Conservation (phyloP, 2,113 vertebrate genomes). For the Lichenostomus cassidix region DNA sequence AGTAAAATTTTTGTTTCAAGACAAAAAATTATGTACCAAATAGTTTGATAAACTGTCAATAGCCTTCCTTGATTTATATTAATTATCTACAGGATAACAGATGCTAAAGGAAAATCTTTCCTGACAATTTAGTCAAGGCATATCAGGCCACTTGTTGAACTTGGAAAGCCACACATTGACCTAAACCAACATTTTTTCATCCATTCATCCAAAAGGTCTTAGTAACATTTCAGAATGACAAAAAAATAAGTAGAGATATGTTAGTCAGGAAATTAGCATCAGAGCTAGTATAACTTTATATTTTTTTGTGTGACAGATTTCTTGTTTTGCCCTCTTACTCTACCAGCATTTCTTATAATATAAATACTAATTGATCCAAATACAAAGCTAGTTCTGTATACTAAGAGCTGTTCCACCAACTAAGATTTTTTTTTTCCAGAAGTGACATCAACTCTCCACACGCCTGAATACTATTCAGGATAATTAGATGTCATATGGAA, state of each 20-base stretch:
- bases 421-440: background rate
- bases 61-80: background rate
- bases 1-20: background rate
- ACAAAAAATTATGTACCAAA: background rate
- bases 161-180: background rate
- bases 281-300: background rate
- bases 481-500: background rate
- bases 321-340: background rate
- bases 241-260: background rate
- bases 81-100: background rate
- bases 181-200: background rate
- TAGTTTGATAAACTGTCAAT: background rate
- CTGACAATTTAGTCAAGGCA: background rate
- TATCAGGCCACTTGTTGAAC: background rate
- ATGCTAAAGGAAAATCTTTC: background rate
- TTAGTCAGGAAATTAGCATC: background rate
- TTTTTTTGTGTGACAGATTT: background rate
- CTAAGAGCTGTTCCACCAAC: background rate
- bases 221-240: background rate
- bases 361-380: background rate
- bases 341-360: background rate
- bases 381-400: background rate
- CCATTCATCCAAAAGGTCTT: background rate
- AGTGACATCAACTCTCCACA: background rate
- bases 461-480: background rate